These are phyloP conservation scores for Dasysyrphus tricinctus DNA, from an alignment of 2,888 invertebrate genomes.

Conservation along the genomic window DNA sequence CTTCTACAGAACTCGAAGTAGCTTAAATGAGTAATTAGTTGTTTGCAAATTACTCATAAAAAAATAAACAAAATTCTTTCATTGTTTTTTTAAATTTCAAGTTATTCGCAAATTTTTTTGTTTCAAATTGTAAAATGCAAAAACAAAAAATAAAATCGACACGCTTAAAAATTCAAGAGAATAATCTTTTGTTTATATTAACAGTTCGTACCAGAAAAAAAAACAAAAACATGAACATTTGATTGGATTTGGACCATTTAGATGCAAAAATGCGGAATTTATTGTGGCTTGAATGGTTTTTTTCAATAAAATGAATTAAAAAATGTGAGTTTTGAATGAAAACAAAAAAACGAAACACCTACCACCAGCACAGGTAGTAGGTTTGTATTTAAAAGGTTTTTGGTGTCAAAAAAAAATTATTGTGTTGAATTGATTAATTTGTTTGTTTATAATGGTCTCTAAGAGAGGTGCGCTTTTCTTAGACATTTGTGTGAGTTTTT, in stretches of 20 bases:
- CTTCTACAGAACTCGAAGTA: neutral
- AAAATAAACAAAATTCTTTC: neutral
- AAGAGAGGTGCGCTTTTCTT: neutral
- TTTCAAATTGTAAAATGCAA: too few relatives aligned
- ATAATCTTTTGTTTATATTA: neutral
- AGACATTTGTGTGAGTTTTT: neutral
- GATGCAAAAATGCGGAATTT: conserved; percentile 5
- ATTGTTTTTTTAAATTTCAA: too few relatives aligned
- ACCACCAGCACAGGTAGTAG: neutral
- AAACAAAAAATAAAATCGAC: too few relatives aligned
- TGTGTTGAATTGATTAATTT: conserved; percentile 5
- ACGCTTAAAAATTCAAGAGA: too few relatives aligned
- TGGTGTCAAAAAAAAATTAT: neutral
- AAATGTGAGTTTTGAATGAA: neutral
- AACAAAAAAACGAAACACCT: too few relatives aligned
- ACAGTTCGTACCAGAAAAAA: neutral
- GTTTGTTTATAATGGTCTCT: neutral
- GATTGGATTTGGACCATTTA: neutral
- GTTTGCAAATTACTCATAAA: conserved; percentile 34
- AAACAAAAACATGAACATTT: neutral
- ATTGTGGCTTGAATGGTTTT: neutral
- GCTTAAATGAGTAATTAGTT: conserved; percentile 28
- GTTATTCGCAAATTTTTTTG: too few relatives aligned
- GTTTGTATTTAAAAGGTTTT: neutral
- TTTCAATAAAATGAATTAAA: neutral